Evolutionary conservation across 2,113 vertebrate genomes (phyloP).

Genomic region (Laticauda laticaudata): DNA sequence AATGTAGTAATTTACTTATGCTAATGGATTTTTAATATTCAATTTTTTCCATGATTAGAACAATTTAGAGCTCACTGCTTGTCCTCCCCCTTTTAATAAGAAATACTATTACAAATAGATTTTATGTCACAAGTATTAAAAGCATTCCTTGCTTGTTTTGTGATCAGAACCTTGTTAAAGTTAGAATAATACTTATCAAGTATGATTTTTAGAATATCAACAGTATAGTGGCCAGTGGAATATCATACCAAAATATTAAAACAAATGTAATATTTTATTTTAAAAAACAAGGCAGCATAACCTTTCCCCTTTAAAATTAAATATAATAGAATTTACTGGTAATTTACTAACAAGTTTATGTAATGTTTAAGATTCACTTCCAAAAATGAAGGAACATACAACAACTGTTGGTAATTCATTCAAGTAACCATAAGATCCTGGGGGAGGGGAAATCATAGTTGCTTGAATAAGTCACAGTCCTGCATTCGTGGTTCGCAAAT

Average conservation of each 20-base stretch:
- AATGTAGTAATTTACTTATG: slow-evolving; percentile 34
- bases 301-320: neutral
- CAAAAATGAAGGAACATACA: neutral
- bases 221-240: neutral
- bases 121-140: neutral
- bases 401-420: neutral
- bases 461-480: neutral
- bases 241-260: neutral
- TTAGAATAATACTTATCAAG: neutral
- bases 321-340: neutral
- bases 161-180: neutral
- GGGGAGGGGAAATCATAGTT: fast-evolving
- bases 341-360: neutral
- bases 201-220: neutral
- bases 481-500: neutral
- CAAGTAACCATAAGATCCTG: neutral
- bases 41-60: slow-evolving; percentile 26
- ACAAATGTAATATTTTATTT: neutral
- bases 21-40: slow-evolving; percentile 42
- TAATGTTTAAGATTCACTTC: neutral
- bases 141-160: neutral
- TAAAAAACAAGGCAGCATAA: neutral
- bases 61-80: neutral
- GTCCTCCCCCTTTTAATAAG: neutral
- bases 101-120: neutral